Evolutionary conservation across 2,888 invertebrate species (phyloP).

Genomic region (Coelogynopora nodosa): DNA sequence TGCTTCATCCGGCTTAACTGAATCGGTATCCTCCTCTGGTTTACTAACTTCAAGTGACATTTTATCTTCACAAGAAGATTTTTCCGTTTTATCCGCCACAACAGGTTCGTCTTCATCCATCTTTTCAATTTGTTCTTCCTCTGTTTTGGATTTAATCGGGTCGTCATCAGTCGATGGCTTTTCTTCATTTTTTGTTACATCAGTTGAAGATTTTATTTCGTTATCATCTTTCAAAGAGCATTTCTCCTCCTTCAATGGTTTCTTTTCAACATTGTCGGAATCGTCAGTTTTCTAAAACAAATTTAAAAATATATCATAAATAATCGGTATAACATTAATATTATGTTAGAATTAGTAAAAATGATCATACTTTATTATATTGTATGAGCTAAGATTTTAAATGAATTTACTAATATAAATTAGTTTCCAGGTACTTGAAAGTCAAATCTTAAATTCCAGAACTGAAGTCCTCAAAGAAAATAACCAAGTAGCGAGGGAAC

Average conservation of each 20-base stretch:
- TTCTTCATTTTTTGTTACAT: background rate
- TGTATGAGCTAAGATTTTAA: no score
- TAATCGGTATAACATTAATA: no score
- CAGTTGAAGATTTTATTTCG: background rate
- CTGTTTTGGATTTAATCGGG: background rate
- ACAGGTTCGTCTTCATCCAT: no score
- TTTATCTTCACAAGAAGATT: background rate
- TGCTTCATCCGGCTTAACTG: constrained; percentile 48
- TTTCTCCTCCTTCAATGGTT: no score
- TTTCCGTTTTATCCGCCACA: background rate
- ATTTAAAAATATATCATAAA: no score
- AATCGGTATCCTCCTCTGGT: constrained; percentile 18
- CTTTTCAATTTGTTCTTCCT: background rate
- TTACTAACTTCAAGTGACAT: background rate
- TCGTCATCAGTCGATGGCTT: background rate
- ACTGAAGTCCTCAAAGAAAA: no score
- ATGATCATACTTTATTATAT: no score
- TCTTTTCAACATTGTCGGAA: background rate
- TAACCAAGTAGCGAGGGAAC: no score
- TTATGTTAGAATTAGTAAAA: no score
- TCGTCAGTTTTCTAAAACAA: background rate
- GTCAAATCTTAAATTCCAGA: no score
- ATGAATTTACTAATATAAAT: no score
- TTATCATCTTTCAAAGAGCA: background rate
- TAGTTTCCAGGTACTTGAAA: no score